phyloP scores from a whole-genome alignment of 2,113 vertebrate genomes.

The Galbula dea region DNA sequence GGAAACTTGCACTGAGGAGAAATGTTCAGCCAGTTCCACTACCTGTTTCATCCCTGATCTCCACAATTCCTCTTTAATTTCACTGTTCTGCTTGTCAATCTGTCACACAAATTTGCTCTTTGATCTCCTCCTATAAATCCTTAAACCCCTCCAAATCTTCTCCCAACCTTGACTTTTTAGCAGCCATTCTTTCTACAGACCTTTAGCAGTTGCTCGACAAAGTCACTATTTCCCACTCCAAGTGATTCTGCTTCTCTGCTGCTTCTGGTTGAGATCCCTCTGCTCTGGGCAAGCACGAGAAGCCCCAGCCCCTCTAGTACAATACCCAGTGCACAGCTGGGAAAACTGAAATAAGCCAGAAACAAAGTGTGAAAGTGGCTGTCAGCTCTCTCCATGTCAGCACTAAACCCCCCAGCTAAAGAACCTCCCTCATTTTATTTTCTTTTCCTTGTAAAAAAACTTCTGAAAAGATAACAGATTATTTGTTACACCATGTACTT shows the following conservation, averaged over 20 bases:
- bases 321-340: not conserved
- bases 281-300: not conserved
- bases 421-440: too few species aligned
- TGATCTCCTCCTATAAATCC: not conserved
- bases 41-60: not conserved
- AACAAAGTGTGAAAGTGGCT: not conserved
- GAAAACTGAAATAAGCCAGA: not conserved
- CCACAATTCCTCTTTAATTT: not conserved
- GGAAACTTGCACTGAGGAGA: not conserved
- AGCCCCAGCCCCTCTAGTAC: fast-evolving
- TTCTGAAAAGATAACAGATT: not conserved
- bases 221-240: not conserved
- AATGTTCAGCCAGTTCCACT: not conserved
- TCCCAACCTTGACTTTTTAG: not conserved
- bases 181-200: not conserved
- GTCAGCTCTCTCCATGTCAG: not conserved
- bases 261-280: not conserved
- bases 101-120: not conserved
- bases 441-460: not conserved
- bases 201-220: not conserved
- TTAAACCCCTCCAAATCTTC: not conserved
- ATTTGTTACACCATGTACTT: not conserved
- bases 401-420: not conserved
- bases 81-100: not conserved
- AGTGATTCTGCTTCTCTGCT: not conserved